Conservation (phyloP, 2,888 invertebrate genomes). For the Syritta pipiens region DNA sequence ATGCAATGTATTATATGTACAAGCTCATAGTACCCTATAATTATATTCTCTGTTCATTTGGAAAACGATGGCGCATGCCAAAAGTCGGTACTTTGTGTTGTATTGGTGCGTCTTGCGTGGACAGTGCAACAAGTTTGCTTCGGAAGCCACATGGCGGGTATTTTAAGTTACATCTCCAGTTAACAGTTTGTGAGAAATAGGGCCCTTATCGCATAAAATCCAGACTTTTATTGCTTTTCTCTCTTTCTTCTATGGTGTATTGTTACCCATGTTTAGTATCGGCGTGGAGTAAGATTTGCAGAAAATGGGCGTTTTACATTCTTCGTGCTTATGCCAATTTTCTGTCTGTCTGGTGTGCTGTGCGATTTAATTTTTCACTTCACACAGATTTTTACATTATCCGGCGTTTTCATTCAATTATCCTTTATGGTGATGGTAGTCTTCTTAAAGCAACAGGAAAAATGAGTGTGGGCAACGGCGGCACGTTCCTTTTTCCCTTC, state of each 20-base stretch:
- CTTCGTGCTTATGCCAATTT: constrained; percentile 34
- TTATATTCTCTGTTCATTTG: no score
- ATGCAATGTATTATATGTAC: no score
- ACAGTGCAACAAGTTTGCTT: no score
- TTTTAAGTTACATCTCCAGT: neutral
- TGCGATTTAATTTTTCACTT: constrained; percentile 23
- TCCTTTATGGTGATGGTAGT: constrained; percentile 51
- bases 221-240: constrained; percentile 63
- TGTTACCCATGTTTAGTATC: constrained; percentile 3
- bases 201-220: constrained; percentile 64
- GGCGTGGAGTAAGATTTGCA: constrained; percentile 32
- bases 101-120: no score
- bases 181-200: constrained; percentile 67
- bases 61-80: no score
- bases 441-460: constrained; percentile 60
- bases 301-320: constrained; percentile 27
- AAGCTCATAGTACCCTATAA: no score
- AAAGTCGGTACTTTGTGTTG: no score
- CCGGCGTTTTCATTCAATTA: constrained; percentile 66
- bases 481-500: constrained; percentile 45
- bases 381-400: constrained; percentile 56
- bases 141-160: no score
- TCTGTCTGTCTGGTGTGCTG: constrained; percentile 16
- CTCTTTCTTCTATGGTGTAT: neutral
- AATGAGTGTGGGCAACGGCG: constrained; percentile 39